Conservation (phyloP, 2,797 vertebrate species). For the Simalia tracyae region DNA sequence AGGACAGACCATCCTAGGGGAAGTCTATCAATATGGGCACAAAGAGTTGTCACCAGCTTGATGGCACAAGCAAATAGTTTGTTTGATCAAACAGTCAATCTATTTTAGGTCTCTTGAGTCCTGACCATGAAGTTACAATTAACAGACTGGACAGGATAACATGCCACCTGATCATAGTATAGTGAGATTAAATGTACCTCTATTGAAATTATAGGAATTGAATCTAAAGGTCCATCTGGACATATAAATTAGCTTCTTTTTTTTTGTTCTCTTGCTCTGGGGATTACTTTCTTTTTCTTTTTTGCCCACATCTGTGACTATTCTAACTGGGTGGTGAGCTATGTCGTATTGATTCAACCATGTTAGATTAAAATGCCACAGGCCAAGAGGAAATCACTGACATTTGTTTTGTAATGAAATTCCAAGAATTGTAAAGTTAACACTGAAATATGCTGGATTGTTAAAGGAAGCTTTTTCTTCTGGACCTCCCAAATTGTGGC, state of each 20-base stretch:
- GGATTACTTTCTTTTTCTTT: too few relatives aligned
- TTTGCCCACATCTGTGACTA: background rate
- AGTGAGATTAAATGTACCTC: background rate
- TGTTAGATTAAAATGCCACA: background rate
- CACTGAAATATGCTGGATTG: background rate
- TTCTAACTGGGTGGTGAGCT: background rate
- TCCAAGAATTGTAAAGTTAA: background rate
- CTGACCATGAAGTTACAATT: background rate
- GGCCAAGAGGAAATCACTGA: background rate
- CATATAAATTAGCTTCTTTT: background rate
- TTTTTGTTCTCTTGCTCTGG: background rate
- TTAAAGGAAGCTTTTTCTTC: background rate
- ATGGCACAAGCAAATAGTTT: background rate
- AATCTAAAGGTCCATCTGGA: background rate
- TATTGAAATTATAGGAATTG: background rate
- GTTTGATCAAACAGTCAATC: background rate
- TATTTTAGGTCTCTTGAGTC: background rate
- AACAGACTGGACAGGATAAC: background rate
- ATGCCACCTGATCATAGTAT: background rate
- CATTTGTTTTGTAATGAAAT: background rate
- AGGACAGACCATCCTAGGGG: background rate
- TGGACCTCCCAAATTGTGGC: constrained; percentile 12
- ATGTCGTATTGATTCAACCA: background rate
- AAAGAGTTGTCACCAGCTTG: background rate
- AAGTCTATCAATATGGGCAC: background rate